Evolutionary conservation across 2,797 vertebrate species (phyloP).

Genomic region (Sebastes vulpes): DNA sequence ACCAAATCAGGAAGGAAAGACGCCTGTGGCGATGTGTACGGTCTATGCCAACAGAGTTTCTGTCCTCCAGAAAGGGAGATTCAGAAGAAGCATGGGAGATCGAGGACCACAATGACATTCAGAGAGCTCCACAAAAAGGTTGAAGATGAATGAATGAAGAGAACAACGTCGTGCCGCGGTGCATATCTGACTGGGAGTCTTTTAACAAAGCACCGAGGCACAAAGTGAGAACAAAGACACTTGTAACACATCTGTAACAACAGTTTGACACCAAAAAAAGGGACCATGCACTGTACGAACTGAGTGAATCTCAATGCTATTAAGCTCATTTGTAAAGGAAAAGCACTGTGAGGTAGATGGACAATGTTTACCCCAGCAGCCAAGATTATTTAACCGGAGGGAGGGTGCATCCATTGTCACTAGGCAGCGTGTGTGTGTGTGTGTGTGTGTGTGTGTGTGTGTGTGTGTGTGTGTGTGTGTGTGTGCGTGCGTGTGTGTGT

Average conservation of each 20-base stretch:
- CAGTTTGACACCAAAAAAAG: constrained; percentile 68
- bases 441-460: constrained; percentile 22
- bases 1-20: constrained; percentile 39
- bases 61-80: constrained; percentile 9
- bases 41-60: constrained; percentile 21
- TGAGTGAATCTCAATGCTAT: constrained; percentile 44
- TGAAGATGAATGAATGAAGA: background rate
- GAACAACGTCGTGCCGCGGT: background rate
- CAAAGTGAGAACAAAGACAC: constrained; percentile 45
- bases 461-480: constrained; percentile 16
- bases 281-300: constrained; percentile 71
- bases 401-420: constrained; percentile 66
- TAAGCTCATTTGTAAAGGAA: constrained; percentile 70
- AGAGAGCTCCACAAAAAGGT: background rate
- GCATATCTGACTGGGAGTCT: constrained; percentile 20
- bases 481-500: background rate
- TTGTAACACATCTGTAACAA: constrained; percentile 26
- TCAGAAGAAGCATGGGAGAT: background rate
- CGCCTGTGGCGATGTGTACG: background rate
- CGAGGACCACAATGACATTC: constrained; percentile 6
- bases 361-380: constrained; percentile 39
- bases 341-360: constrained; percentile 70
- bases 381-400: constrained; percentile 53
- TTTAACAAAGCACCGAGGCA: constrained; percentile 11
- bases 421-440: constrained; percentile 48